Evolutionary conservation across 2,888 invertebrate species (phyloP).

Genomic region (Acrobeloides nanus): DNA sequence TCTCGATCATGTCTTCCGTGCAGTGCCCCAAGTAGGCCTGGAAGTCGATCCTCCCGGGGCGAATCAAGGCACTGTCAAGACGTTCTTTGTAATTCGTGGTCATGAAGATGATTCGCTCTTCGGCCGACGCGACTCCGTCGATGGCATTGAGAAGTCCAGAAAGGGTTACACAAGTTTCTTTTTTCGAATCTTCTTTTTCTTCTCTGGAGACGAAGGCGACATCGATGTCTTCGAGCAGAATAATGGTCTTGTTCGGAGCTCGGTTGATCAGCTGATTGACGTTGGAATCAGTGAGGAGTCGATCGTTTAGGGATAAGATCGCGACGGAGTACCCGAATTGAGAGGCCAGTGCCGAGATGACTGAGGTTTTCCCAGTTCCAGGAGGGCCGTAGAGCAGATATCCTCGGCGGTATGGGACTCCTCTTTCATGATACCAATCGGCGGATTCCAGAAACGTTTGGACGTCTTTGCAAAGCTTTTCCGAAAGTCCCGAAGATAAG

Average conservation of each 20-base stretch:
- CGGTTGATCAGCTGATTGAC: constrained; percentile 84
- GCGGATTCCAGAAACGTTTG: constrained; percentile 80
- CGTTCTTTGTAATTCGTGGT: constrained; percentile 95
- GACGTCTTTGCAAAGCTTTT: constrained; percentile 74
- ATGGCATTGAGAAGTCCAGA: constrained; percentile 93
- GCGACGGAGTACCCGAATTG: constrained; percentile 87
- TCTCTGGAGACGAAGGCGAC: constrained; percentile 81
- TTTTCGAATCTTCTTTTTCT: constrained; percentile 38
- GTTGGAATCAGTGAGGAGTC: constrained; percentile 88
- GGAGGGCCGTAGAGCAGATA: constrained; percentile 93
- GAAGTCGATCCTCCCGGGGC: constrained; percentile 47
- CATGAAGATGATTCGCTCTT: constrained; percentile 96
- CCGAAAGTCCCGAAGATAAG: constrained; percentile 70
- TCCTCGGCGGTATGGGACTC: constrained; percentile 87
- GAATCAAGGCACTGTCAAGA: constrained; percentile 84
- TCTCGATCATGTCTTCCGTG: constrained; percentile 35
- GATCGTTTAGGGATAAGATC: constrained; percentile 86
- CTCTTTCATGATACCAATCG: constrained; percentile 73
- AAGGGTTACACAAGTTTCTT: constrained; percentile 72
- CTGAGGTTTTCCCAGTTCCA: constrained; percentile 60
- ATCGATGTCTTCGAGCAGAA: constrained; percentile 92
- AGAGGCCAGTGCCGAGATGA: constrained; percentile 67
- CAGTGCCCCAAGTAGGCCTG: constrained; percentile 46
- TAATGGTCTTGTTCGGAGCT: constrained; percentile 75
- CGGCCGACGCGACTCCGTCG: constrained; percentile 95